Evolutionary conservation across 2,888 invertebrate species (phyloP).

Genomic region (Diogma glabrata): DNA sequence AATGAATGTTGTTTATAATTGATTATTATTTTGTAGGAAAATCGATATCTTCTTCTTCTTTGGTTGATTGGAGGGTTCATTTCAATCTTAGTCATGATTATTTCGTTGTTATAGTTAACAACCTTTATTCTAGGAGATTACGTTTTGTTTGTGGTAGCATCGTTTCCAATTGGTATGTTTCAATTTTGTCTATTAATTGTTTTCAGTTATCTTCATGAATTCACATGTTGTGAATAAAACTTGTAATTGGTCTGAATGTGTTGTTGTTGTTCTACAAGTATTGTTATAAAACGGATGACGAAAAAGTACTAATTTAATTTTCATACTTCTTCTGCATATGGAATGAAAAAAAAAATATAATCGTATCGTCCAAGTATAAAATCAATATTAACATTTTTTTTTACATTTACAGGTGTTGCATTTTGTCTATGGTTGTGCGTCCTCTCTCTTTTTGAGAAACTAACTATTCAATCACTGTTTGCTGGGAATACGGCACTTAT

Average conservation of each 20-base stretch:
- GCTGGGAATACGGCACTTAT: neutral
- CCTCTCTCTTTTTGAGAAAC: neutral
- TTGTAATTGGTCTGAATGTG: too few relatives aligned
- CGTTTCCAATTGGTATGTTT: neutral
- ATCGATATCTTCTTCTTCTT: neutral
- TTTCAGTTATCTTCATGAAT: too few relatives aligned
- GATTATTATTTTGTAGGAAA: neutral
- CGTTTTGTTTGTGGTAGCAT: neutral
- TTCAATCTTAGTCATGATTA: neutral
- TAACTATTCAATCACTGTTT: neutral
- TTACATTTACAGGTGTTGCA: neutral
- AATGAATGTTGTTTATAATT: neutral
- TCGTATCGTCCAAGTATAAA: too few relatives aligned
- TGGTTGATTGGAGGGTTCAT: neutral
- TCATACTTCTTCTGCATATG: neutral
- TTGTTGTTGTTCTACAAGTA: too few relatives aligned
- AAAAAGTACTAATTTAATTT: neutral
- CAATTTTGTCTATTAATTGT: too few relatives aligned
- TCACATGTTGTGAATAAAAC: too few relatives aligned
- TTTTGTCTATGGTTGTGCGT: constrained; percentile 5
- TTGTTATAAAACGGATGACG: too few relatives aligned
- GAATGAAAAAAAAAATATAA: too few relatives aligned
- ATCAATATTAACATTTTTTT: too few relatives aligned
- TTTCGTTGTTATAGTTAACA: neutral
- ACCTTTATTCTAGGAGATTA: neutral